Percentiles rank a stretch among this genome's conserved stretches.
phyloP scores from a whole-genome alignment of 2,113 vertebrate genomes.

The Ursus arctos region DNA sequence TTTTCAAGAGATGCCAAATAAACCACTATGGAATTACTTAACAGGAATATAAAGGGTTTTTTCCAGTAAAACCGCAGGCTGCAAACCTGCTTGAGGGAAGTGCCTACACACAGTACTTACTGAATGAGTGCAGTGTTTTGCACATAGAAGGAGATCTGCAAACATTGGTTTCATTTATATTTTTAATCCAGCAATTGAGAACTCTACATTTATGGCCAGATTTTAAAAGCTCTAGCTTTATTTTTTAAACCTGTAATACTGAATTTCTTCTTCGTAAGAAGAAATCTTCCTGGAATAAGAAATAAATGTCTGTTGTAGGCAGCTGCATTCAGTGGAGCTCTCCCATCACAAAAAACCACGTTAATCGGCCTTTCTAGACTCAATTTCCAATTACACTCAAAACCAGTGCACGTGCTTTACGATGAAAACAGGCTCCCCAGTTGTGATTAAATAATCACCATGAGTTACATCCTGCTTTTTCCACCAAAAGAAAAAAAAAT shows the following conservation, averaged over 20 bases:
- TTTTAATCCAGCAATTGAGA: not conserved
- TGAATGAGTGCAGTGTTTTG: not conserved
- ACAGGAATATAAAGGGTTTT: not conserved
- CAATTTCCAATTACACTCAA: not conserved
- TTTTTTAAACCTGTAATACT: not conserved
- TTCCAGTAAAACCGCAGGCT: not conserved
- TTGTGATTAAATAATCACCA: not conserved
- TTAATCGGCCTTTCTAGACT: not conserved
- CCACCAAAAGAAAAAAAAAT: not conserved
- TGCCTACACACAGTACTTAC: not conserved
- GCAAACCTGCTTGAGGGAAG: not conserved
- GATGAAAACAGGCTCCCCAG: not conserved
- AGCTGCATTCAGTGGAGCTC: not conserved
- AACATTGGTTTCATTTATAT: conserved; percentile 9
- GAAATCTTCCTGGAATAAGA: conserved; percentile 45
- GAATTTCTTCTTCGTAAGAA: conserved; percentile 46
- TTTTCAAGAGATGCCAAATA: conserved; percentile 22
- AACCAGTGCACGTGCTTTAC: not conserved
- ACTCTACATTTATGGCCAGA: not conserved
- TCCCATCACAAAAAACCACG: not conserved
- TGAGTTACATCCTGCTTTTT: not conserved
- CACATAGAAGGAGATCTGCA: not conserved
- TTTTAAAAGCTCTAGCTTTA: conserved; percentile 41
- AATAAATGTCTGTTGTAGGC: not conserved
- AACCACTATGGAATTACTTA: conserved; percentile 22